phyloP scores from a whole-genome alignment of 2,888 invertebrate species.

The Therioaphis trifolii region DNA sequence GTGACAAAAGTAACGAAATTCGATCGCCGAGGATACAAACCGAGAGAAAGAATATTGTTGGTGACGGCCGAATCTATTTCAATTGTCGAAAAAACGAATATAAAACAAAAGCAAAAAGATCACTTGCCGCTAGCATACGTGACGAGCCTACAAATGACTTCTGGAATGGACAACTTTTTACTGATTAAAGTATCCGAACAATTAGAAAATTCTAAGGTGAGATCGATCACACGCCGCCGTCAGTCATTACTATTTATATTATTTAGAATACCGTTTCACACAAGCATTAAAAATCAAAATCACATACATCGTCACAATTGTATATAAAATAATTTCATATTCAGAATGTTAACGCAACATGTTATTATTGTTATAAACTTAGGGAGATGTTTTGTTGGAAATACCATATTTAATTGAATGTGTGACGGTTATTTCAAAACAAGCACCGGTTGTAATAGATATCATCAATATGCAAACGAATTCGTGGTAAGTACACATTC shows the following conservation, averaged over 20 bases:
- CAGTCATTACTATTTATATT: too few species aligned
- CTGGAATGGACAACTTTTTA: constrained; percentile 82
- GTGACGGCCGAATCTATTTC: constrained; percentile 85
- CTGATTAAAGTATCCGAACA: constrained; percentile 85
- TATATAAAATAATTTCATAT: too few species aligned
- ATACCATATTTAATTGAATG: constrained; percentile 49
- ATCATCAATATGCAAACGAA: constrained; percentile 45
- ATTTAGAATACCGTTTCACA: not conserved
- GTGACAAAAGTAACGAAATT: constrained; percentile 84
- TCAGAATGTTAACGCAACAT: not conserved
- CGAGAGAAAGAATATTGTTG: constrained; percentile 82
- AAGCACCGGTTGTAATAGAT: not conserved
- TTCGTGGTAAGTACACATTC: constrained; percentile 22
- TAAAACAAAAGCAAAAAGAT: constrained; percentile 84
- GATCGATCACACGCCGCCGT: not conserved
- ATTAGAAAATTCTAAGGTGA: constrained; percentile 81
- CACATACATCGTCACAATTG: not conserved
- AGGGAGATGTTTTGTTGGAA: constrained; percentile 57
- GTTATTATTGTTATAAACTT: not conserved
- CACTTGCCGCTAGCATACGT: constrained; percentile 81
- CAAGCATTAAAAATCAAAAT: too few species aligned
- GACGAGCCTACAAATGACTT: constrained; percentile 79
- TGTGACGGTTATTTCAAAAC: constrained; percentile 38
- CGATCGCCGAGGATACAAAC: constrained; percentile 92
- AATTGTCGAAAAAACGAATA: constrained; percentile 80